A percentile compares a stretch with the other conserved stretches of the same genome.
Conservation (phyloP, 2,888 invertebrate genomes). For the Orthosia gothica region DNA sequence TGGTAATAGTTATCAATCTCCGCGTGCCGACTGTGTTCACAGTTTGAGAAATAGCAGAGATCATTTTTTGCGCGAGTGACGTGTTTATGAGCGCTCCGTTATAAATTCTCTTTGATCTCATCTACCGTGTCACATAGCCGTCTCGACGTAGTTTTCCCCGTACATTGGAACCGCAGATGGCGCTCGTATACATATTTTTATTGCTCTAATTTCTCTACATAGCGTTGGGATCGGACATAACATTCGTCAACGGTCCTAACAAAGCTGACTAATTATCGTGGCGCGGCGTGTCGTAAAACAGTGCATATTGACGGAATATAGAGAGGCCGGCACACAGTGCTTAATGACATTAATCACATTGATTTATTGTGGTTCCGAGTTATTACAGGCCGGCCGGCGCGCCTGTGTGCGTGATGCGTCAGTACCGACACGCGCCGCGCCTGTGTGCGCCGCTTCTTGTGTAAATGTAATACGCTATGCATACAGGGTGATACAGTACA, state of each 20-base stretch:
- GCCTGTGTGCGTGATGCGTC: slow-evolving; percentile 82
- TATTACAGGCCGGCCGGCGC: slow-evolving; percentile 89
- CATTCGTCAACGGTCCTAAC: slow-evolving; percentile 88
- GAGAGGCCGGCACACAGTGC: slow-evolving; percentile 92
- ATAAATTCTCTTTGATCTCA: slow-evolving; percentile 88
- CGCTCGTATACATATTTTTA: slow-evolving; percentile 79
- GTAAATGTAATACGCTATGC: slow-evolving; percentile 84
- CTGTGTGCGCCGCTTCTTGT: slow-evolving; percentile 85
- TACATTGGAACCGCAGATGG: slow-evolving; percentile 73
- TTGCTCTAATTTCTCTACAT: slow-evolving; percentile 79
- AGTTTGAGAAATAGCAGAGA: slow-evolving; percentile 88
- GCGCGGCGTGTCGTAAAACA: slow-evolving; percentile 91
- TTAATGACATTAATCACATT: slow-evolving; percentile 92
- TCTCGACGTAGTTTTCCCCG: slow-evolving; percentile 71
- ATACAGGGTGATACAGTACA: slow-evolving; percentile 84
- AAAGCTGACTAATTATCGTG: slow-evolving; percentile 91
- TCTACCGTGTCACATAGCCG: slow-evolving; percentile 80
- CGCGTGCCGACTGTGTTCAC: slow-evolving; percentile 72
- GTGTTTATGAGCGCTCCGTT: slow-evolving; percentile 88
- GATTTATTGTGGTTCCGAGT: slow-evolving; percentile 92
- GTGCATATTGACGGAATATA: slow-evolving; percentile 92
- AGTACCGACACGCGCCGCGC: slow-evolving; percentile 68
- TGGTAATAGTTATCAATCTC: slow-evolving; percentile 83
- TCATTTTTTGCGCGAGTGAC: slow-evolving; percentile 87
- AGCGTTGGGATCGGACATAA: slow-evolving; percentile 76